Base-by-base conservation (phyloP, 2,888 invertebrate species). In the Platycheirus albimanus region DNA sequence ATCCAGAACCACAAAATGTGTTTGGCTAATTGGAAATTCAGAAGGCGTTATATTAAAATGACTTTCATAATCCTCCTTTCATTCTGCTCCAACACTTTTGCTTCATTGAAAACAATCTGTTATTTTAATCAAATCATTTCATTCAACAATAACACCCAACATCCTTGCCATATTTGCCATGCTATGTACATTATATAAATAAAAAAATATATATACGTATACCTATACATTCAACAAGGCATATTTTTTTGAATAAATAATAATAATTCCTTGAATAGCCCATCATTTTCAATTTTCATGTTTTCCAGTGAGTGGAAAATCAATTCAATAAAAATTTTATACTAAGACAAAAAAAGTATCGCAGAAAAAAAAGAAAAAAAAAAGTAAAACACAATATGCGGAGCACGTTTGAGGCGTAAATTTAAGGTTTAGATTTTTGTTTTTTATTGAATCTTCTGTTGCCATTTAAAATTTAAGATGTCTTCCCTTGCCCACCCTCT, bases 401-500 rank as follows among this genome's bases (percentile, higher is more conserved):
- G 33, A 51, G 63, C 77, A 77, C 77, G 77, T 70, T 49, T 51
- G 28, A 51, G 72, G 61, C 66, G 56, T 66, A 61, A 70, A 70
- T 69, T 77, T 70, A 64, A 70, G 70, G 63, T 49, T 58, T 63
- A 56, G 33, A 47, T 33, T 33, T 56, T n/a, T n/a, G n/a, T n/a
- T n/a, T 58, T 67, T 66, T 78, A 72, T 78, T 52, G 43, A 51
- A 28, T 58, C 20, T 45, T 19, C 10, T n/a, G 58, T 8, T 47
- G 28, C 43, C 51, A 66, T 67, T 72, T 72, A 20, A 8, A 54
- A 38, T 54, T 54, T 54, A 54, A 54, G 33, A 36, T 33, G 2
- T 17, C 4, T 17, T 33, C 7, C 6, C 7, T 19, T n/a, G 24
- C 24, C 24, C n/a, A n/a, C n/a, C n/a, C n/a, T n/a, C n/a, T n/a